Conservation (phyloP, 2,797 vertebrate species). For the Notolepis coatsorum region DNA sequence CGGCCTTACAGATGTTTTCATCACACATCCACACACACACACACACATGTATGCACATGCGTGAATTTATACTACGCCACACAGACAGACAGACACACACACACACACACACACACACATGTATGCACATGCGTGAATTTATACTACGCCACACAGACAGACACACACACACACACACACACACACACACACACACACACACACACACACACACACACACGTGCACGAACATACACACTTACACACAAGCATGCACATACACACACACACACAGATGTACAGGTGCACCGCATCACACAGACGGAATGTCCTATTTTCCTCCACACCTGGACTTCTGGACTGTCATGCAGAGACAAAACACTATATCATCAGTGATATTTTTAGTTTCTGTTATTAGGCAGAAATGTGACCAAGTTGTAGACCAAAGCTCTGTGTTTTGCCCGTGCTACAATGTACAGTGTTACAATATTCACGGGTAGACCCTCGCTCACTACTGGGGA, state of each 20-base stretch:
- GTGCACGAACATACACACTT: not conserved
- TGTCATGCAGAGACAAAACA: not conserved
- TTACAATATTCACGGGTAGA: no score
- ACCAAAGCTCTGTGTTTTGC: not conserved
- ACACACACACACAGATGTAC: slow-evolving; percentile 4
- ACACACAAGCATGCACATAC: not conserved
- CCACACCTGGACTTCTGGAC: slow-evolving; percentile 11
- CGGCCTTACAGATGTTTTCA: no score
- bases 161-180: not conserved
- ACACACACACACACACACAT: not conserved
- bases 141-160: not conserved
- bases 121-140: not conserved
- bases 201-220: not conserved
- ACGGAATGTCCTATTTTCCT: not conserved
- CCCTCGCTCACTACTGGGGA: not conserved
- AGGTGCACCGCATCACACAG: slow-evolving; percentile 5
- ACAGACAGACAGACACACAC: not conserved
- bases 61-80: no score
- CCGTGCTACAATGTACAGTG: no score
- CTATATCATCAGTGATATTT: not conserved
- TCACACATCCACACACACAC: not conserved
- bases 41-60: not conserved
- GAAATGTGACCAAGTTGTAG: not conserved
- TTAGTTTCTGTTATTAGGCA: not conserved
- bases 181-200: not conserved